Conservation (phyloP, 2,113 vertebrate species). For the Neolamprologus toae region DNA sequence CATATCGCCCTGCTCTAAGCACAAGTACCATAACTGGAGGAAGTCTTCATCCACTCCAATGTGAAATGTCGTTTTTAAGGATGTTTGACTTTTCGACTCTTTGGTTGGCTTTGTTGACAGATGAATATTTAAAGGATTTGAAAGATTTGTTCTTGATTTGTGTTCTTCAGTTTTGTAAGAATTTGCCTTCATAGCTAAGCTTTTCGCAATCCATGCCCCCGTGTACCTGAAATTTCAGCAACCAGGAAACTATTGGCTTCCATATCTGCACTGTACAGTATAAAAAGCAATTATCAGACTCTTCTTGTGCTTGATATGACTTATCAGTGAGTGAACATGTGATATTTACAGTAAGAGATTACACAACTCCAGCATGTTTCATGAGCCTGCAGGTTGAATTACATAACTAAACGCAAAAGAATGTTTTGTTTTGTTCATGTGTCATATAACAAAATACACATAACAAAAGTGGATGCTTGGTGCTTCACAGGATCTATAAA, state of each 20-base stretch:
- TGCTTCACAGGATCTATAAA: neutral
- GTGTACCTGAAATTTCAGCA: neutral
- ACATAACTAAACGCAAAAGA: fast-evolving
- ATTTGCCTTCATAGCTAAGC: neutral
- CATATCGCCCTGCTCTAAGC: too few relatives aligned
- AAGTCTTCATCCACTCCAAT: neutral
- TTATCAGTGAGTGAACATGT: neutral
- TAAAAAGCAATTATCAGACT: neutral
- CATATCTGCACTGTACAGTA: fast-evolving
- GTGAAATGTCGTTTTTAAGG: neutral
- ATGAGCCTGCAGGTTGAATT: neutral
- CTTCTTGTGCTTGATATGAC: neutral
- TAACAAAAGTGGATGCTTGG: neutral
- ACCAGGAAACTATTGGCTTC: neutral
- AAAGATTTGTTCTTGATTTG: neutral
- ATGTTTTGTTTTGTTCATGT: neutral
- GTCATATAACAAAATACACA: fast-evolving
- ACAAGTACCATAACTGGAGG: neutral
- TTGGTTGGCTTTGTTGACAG: fast-evolving
- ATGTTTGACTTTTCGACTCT: neutral
- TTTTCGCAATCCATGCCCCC: neutral
- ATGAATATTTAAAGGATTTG: neutral
- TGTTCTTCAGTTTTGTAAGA: neutral
- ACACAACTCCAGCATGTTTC: neutral
- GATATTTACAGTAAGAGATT: neutral